Evolutionary conservation across 2,888 invertebrate genomes (phyloP), one percentile per base, ranked within the genome.

Genomic region (Netelia fuscicornis): DNA sequence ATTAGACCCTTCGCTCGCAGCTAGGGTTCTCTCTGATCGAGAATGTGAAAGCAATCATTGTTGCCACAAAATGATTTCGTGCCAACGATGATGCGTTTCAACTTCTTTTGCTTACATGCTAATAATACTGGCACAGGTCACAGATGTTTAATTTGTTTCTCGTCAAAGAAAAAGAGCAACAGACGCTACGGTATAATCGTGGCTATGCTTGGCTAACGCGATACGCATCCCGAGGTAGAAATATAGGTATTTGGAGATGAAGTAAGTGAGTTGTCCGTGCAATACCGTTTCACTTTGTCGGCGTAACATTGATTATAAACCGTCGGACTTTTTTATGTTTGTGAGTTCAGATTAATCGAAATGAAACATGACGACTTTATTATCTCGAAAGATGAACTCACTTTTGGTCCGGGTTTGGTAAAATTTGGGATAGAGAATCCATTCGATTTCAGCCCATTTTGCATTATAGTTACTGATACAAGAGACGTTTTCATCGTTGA

Each of bases 91-190:
- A 77, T 72, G 54, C 67, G 37, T 54, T 76, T 20, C 65, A 42
- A 54, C 58, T 81, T 70, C 71, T 75, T 37, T 79, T 56, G 58
- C 75, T 88, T 86, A 86, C 30, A 42, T 72, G 67, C 76, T 86
- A 87, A 62, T 87, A 88, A 88, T 88, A 88, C 88, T 87, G 87
- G 84, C 87, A 85, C 87, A 87, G 87, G 87, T 88, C 86, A 82
- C 86, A 88, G 88, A 88, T 88, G 88, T 86, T 71, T 9, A 60
- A 42, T 60, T 58, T 74, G 20, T 20, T 65, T 56, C 58, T 56
- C 13, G 37, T 25, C 44, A 60, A n/a, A 74, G 60, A 44, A 9
- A 62, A 54, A 13, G 37, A 75, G 37, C 6, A 44, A 64, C 48
- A 56, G 9, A 58, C 17, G 30, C 58, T 58, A 48, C 37, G 77